Evolutionary conservation across 2,888 invertebrate genomes (phyloP).

Genomic region (Phengaris alcon): DNA sequence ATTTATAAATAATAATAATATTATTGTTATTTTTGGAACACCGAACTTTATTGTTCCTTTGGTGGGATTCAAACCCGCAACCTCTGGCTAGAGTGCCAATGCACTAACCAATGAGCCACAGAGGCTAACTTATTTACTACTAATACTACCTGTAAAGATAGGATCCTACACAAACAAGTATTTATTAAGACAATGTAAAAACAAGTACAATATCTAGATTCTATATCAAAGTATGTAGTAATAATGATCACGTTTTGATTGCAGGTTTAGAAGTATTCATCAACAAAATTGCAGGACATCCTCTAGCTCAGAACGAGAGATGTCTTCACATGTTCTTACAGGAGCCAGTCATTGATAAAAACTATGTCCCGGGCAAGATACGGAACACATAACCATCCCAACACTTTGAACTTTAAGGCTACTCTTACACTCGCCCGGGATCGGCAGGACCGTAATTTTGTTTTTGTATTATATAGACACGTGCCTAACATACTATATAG

Average conservation of each 20-base stretch:
- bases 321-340: slow-evolving; percentile 99
- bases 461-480: slow-evolving; percentile 28
- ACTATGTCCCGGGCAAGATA: slow-evolving; percentile 99
- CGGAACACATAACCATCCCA: slow-evolving; percentile 87
- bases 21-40: too few species aligned
- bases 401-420: slow-evolving; percentile 50
- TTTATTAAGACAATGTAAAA: too few species aligned
- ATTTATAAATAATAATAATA: too few species aligned
- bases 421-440: slow-evolving; percentile 40
- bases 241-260: slow-evolving; percentile 32
- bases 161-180: too few species aligned
- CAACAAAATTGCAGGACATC: slow-evolving; percentile 99
- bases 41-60: too few species aligned
- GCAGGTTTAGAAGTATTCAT: slow-evolving; percentile 95
- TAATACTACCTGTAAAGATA: too few species aligned
- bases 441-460: slow-evolving; percentile 29
- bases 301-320: slow-evolving; percentile 98
- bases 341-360: slow-evolving; percentile 98
- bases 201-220: too few species aligned
- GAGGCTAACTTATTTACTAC: too few species aligned
- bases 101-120: too few species aligned
- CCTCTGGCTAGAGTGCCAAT: too few species aligned
- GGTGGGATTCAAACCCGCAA: too few species aligned
- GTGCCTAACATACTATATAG: slow-evolving; percentile 29
- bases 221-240: background rate